Percentiles rank a stretch among this genome's conserved stretches.
These are phyloP conservation scores for Globodera rostochiensis DNA, from an alignment of 1,140 invertebrate genomes.

Conservation along the genomic window DNA sequence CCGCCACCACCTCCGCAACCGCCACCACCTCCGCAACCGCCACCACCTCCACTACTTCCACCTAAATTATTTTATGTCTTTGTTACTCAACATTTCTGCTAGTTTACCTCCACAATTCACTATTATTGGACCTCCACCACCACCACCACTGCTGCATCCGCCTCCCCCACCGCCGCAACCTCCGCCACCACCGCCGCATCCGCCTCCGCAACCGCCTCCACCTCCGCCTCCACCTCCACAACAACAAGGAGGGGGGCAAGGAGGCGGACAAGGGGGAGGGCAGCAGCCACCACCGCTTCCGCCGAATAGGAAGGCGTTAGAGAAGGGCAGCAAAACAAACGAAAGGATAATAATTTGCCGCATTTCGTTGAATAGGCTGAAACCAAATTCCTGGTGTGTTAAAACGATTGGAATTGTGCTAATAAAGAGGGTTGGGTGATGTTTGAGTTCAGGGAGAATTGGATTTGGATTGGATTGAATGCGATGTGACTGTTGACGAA, in stretches of 20 bases:
- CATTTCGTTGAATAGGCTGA: not conserved
- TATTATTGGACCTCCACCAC: conserved; percentile 1
- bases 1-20: conserved; percentile 12
- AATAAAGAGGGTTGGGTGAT: not conserved
- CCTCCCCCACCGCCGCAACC: not conserved
- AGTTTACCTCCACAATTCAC: conserved; percentile 10
- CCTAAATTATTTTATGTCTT: not conserved
- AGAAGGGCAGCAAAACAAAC: not conserved
- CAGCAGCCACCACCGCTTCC: not conserved
- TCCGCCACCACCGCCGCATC: not conserved
- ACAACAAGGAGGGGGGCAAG: not conserved
- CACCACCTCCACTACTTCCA: not conserved
- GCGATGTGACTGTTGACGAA: not conserved
- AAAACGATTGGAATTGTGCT: not conserved
- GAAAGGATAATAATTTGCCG: not conserved
- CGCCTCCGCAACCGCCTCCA: not conserved
- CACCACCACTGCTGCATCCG: not conserved
- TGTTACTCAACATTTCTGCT: not conserved
- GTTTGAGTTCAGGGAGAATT: not conserved
- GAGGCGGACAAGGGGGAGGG: not conserved
- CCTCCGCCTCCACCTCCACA: conserved; percentile 1
- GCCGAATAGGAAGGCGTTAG: conserved; percentile 5
- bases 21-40: conserved; percentile 2
- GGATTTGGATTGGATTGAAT: not conserved
- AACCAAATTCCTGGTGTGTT: not conserved